Base-by-base conservation (phyloP, 2,888 invertebrate genomes). In the Hemithea aestivaria region DNA sequence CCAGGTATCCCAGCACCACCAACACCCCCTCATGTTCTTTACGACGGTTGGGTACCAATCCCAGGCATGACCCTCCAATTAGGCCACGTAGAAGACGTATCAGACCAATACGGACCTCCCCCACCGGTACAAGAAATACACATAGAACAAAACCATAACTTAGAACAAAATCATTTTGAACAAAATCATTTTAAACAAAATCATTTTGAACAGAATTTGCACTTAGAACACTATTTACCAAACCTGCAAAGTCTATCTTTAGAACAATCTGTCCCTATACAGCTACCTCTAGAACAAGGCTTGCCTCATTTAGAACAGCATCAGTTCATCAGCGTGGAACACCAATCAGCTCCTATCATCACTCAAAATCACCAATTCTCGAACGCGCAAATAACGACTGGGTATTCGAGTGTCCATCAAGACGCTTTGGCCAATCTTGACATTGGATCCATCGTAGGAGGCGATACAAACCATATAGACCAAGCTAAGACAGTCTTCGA, bases 1-100 rank as follows among this genome's bases (percentile, higher is more conserved):
- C 91, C 91, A 1, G 92, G 93, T 12, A 90, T 90, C 1, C 91
- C 92, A 24, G 93, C 92, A 0, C 93, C 93, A 0, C 93, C 93
- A 1, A 93, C 93, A 1, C 93, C 92, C 4, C 91, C 93, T 3
- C 90, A 91, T 64, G 90, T 94, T 20, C 85, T 93, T 33, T 95
- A 95, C 60, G 95, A 95, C 54, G 95, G 95, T 12, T 95, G 95
- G 95, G 93, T 92, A 63, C 95, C 95, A 10, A 95, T 95, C 42
- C 91, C 94, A 6, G 94, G 94, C 0, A 55, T 83, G 0, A 82
- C 87, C 0, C 61, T 71, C 20, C 89, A 92, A 1, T 76, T 53
- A 2, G 69, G 71, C 5, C 66, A 67, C 2, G 52, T 60, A 33
- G 57, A 52, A 53, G 74, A 59, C 10, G 46, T 68, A 7, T 63